Base-by-base conservation (phyloP, 2,888 invertebrate genomes). In the Platycheirus rosarum region DNA sequence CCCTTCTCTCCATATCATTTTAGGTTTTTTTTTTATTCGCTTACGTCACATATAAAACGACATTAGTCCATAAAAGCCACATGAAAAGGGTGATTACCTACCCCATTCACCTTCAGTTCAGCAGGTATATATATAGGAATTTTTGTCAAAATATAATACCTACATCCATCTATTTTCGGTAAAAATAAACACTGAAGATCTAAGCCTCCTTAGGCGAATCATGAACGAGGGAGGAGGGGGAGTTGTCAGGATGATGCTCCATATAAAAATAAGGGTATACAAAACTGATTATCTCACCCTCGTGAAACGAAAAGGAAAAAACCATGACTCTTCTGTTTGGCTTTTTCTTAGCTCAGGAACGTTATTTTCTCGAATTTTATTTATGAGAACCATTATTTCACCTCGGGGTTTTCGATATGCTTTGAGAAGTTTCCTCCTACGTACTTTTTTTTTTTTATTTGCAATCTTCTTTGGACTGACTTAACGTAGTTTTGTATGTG, bases 331-430 rank as follows among this genome's bases (percentile, higher is more conserved):
- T 18, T 60, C 44, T 60, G 60, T 60, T 44, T 60, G 60, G 60
- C 60, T 44, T 44, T 60, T 60, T 16, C 44, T 44, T 60, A 14
- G 23, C 23, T 23, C 16, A 49, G 53, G 16, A 32, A 53, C 37
- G 29, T 62, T 69, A 29, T 69, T 49, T 53, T 57, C 57, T 79
- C 51, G 63, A 63, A 63, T 79, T 79, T 65, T 79, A 79, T 79
- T 79, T 79, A 79, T 74, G 79, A 37, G 48, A 57, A 35, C 68
- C 68, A 74, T 79, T 79, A 69, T 51, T 69, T 71, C 60, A 37
- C 68, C 44, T 44, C 32, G 68, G 60, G 51, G 68, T 57, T 68
- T 44, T 68, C 16, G 68, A 26, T 37, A 44, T 75, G 53, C 35
- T 46, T 74, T 60, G 48, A 16, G 3, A 42, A 29, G 42, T 60